Percentiles rank a stretch among this genome's conserved stretches.
Conservation (phyloP, 2,797 vertebrate genomes). For the Heterohyrax brucei region DNA sequence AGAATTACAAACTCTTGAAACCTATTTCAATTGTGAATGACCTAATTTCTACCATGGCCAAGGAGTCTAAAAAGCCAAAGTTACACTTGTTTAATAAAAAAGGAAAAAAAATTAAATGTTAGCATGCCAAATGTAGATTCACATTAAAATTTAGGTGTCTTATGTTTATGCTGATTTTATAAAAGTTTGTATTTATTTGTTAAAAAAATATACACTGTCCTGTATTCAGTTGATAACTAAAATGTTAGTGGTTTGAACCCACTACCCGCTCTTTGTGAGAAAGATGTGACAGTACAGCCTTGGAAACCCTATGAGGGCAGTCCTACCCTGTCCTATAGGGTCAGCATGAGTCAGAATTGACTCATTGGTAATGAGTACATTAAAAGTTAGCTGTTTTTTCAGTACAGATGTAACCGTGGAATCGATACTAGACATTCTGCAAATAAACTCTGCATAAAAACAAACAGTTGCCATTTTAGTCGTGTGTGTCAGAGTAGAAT, state of each 20-base stretch:
- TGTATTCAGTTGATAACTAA: too few species aligned
- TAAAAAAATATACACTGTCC: neutral
- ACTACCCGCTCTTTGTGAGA: too few species aligned
- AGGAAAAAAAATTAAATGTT: neutral
- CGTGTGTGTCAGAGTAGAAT: too few species aligned
- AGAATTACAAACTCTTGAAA: neutral
- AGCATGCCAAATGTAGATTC: neutral
- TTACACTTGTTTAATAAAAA: neutral
- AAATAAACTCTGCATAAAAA: neutral
- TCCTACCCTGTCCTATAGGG: too few species aligned
- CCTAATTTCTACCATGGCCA: neutral
- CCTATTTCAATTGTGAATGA: neutral
- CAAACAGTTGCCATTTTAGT: too few species aligned
- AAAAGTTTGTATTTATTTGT: neutral
- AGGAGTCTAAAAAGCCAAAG: constrained; percentile 13
- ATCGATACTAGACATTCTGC: neutral
- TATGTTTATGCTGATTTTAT: neutral
- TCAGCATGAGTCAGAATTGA: too few species aligned
- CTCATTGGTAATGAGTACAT: too few species aligned
- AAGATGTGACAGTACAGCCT: too few species aligned
- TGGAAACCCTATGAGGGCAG: too few species aligned
- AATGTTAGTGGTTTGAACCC: too few species aligned
- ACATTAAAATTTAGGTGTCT: constrained; percentile 25
- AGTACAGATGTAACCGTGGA: neutral
- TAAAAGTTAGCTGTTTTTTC: constrained; percentile 4